A percentile compares a stretch with the other conserved stretches of the same genome.
Evolutionary conservation across 2,113 vertebrate species (phyloP).

Genomic region (Colius striatus): DNA sequence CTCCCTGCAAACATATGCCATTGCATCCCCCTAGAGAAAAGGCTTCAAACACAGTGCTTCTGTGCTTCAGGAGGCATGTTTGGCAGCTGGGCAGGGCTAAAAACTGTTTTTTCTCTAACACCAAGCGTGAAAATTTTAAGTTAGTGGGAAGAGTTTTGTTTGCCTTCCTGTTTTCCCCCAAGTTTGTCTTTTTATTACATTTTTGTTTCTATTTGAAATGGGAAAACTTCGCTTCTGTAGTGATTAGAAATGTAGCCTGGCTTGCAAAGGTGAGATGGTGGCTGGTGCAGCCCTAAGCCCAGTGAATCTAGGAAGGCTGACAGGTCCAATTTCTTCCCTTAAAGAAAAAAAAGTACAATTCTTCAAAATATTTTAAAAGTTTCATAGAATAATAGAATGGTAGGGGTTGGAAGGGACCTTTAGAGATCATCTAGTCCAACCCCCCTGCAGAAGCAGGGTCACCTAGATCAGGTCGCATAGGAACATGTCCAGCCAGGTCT

Average conservation of each 20-base stretch:
- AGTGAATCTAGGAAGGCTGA: not conserved
- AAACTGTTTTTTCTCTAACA: not conserved
- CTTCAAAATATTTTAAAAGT: not conserved
- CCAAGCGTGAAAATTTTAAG: not conserved
- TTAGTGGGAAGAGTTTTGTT: not conserved
- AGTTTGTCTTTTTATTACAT: not conserved
- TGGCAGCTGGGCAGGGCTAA: not conserved
- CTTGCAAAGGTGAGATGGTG: not conserved
- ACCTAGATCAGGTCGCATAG: too few species aligned
- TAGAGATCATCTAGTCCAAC: too few species aligned
- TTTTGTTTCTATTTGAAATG: not conserved
- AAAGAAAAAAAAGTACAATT: not conserved
- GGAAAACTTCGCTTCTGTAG: not conserved
- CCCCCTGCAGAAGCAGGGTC: too few species aligned
- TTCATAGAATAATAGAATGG: too few species aligned
- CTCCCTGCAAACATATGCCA: not conserved
- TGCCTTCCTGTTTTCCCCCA: not conserved
- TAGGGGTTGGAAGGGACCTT: too few species aligned
- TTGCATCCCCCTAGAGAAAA: not conserved
- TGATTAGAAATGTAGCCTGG: fast-evolving
- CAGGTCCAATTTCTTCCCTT: not conserved
- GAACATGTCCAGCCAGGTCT: too few species aligned
- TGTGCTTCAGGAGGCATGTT: fast-evolving
- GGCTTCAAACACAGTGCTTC: fast-evolving
- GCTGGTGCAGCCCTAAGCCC: not conserved